A percentile compares a stretch with the other conserved stretches of the same genome.
Conservation (phyloP, 2,113 vertebrate genomes). For the Amphilophus citrinellus region DNA sequence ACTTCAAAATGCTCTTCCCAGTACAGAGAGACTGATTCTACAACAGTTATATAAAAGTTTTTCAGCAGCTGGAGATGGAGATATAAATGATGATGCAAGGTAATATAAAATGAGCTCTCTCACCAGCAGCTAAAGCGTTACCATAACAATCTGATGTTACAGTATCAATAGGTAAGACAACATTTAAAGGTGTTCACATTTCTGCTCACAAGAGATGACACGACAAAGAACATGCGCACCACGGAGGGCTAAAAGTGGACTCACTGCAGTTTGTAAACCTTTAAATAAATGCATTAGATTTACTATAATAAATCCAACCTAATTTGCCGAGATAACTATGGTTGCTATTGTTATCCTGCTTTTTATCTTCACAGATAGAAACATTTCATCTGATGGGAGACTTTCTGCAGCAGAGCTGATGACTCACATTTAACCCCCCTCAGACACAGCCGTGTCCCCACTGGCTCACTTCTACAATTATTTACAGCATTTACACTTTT, state of each 20-base stretch:
- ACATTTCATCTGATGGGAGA: neutral
- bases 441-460: no score
- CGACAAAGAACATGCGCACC: neutral
- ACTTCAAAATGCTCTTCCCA: neutral
- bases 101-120: neutral
- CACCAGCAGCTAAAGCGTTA: neutral
- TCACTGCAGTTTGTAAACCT: neutral
- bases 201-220: no score
- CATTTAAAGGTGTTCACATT: neutral
- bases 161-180: neutral
- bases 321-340: neutral
- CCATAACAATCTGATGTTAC: neutral
- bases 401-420: neutral
- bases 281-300: neutral
- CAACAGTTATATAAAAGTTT: neutral
- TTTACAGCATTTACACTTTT: neutral
- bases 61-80: neutral
- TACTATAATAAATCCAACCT: neutral
- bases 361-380: conserved; percentile 1
- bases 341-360: neutral
- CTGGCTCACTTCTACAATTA: neutral
- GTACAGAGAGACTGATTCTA: neutral
- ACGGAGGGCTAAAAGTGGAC: neutral
- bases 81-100: neutral
- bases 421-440: neutral